These are phyloP conservation scores for Athene cunicularia DNA, from an alignment of 2,113 vertebrate genomes.

Conservation along the genomic window DNA sequence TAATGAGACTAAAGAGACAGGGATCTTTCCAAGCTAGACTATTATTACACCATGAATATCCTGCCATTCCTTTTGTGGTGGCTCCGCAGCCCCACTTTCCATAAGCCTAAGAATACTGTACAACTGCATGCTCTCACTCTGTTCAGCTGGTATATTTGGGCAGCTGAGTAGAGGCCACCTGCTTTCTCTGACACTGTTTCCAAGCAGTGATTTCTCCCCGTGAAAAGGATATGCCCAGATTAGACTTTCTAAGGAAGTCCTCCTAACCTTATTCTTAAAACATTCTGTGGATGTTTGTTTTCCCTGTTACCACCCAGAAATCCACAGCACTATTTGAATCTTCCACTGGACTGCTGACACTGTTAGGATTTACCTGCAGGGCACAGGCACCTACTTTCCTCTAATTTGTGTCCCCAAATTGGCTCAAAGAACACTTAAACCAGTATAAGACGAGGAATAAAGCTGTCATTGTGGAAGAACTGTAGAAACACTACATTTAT, in stretches of 20 bases:
- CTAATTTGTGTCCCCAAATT: not conserved
- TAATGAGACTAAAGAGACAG: not conserved
- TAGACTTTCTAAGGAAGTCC: not conserved
- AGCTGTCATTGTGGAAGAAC: not conserved
- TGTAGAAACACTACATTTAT: not conserved
- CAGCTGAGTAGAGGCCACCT: not conserved
- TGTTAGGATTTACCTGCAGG: not conserved
- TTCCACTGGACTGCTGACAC: not conserved
- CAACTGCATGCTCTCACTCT: not conserved
- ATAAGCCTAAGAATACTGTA: not conserved
- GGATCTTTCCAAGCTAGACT: not conserved
- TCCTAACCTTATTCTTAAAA: not conserved
- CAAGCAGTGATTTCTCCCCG: not conserved
- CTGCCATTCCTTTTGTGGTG: not conserved
- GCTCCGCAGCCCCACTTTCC: not conserved
- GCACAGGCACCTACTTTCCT: not conserved
- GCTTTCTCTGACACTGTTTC: not conserved
- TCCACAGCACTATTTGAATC: not conserved
- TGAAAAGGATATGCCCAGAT: not conserved
- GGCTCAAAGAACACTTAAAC: not conserved
- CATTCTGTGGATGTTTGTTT: not conserved
- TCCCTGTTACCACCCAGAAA: not conserved
- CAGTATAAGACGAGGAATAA: slow-evolving; percentile 3
- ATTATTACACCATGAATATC: not conserved
- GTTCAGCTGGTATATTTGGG: not conserved